Evolutionary conservation across 2,888 invertebrate genomes (phyloP).

Genomic region (Synanthedon formicaeformis): DNA sequence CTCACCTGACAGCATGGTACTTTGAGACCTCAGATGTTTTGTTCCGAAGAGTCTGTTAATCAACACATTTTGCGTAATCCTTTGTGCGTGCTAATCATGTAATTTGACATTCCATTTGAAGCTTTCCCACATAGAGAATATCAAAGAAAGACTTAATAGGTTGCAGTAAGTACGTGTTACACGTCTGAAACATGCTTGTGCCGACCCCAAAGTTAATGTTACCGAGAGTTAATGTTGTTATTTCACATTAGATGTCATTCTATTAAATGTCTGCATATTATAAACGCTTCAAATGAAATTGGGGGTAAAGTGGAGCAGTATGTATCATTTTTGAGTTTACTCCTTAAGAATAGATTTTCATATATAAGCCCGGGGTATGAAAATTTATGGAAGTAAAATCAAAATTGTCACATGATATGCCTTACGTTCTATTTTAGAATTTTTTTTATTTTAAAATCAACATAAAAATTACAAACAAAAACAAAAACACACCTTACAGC

Average conservation of each 20-base stretch:
- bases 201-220: not conserved
- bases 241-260: not conserved
- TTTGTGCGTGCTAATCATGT: conserved; percentile 51
- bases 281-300: not conserved
- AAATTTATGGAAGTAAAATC: too few species aligned
- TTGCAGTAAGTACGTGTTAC: not conserved
- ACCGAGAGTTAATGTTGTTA: not conserved
- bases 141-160: conserved; percentile 12
- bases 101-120: conserved; percentile 47
- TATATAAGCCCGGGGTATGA: too few species aligned
- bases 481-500: too few species aligned
- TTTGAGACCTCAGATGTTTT: too few species aligned
- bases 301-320: not conserved
- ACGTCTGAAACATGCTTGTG: not conserved
- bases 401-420: too few species aligned
- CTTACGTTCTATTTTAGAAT: too few species aligned
- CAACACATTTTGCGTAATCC: conserved; percentile 8
- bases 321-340: too few species aligned
- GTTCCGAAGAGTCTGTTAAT: too few species aligned
- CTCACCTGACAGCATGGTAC: conserved; percentile 10
- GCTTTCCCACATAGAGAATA: conserved; percentile 27
- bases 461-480: too few species aligned
- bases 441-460: too few species aligned
- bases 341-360: too few species aligned
- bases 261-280: not conserved